phyloP scores from a whole-genome alignment of 2,797 vertebrate genomes.

The Allochrocebus solatus region DNA sequence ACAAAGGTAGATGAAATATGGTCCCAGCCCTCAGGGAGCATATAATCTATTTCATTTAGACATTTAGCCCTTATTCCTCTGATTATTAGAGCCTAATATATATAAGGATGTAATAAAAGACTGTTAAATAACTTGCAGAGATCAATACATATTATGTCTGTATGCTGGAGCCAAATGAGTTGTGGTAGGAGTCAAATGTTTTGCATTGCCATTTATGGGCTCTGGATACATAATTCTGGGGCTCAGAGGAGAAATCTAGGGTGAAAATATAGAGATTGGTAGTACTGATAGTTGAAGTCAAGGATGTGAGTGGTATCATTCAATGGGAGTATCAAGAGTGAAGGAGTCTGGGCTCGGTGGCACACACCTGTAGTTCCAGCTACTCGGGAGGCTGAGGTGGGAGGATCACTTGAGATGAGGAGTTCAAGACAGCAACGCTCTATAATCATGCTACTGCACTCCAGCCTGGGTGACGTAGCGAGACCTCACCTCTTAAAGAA shows the following conservation, averaged over 20 bases:
- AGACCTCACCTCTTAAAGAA: neutral
- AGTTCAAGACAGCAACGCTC: neutral
- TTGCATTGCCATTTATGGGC: neutral
- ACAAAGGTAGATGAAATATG: neutral
- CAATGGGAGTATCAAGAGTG: neutral
- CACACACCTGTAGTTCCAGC: neutral
- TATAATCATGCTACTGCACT: neutral
- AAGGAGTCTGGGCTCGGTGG: neutral
- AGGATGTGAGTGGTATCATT: neutral
- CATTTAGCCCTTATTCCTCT: conserved; percentile 12
- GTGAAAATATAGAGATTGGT: neutral
- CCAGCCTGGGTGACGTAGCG: neutral
- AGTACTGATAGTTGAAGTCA: neutral
- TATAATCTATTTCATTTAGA: neutral
- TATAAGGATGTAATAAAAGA: neutral
- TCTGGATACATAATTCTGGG: conserved; percentile 17
- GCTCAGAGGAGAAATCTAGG: neutral
- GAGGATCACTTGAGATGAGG: neutral
- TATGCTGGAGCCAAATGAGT: neutral
- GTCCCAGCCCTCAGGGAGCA: neutral
- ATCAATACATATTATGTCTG: neutral
- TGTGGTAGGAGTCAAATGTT: neutral
- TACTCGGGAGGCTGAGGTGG: neutral
- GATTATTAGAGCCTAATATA: neutral
- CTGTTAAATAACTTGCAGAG: conserved; percentile 9